A percentile compares a stretch with the other conserved stretches of the same genome.
Conservation (phyloP, 2,113 vertebrate species). For the Dasyurus viverrinus region DNA sequence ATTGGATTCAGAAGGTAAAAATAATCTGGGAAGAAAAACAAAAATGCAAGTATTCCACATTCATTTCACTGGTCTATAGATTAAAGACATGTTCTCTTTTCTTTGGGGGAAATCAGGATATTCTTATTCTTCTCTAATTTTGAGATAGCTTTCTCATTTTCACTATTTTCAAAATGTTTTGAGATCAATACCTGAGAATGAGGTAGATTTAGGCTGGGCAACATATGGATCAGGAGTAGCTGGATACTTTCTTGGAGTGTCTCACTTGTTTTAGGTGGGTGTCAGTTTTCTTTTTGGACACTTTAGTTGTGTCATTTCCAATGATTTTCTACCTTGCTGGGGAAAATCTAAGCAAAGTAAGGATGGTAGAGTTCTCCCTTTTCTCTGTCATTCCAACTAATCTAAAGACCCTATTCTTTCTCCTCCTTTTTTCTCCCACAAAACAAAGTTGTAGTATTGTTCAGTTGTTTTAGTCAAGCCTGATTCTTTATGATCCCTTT, state of each 20-base stretch:
- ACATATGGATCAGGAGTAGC: not conserved
- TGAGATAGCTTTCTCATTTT: not conserved
- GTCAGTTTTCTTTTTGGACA: not conserved
- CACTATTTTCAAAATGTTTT: not conserved
- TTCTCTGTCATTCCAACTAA: not conserved
- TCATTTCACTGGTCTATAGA: not conserved
- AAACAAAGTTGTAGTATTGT: not conserved
- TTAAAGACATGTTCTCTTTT: too few species aligned
- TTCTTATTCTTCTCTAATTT: not conserved
- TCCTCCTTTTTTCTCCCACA: not conserved
- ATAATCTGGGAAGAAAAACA: too few species aligned
- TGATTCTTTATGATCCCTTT: too few species aligned
- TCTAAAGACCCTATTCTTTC: not conserved
- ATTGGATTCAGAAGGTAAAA: too few species aligned
- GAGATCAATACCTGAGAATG: not conserved
- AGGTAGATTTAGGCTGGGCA: not conserved
- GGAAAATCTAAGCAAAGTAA: not conserved
- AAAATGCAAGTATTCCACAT: too few species aligned
- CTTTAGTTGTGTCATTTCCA: not conserved
- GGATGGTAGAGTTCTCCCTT: not conserved
- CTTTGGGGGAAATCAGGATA: too few species aligned
- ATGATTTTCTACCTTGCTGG: not conserved
- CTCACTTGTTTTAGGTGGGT: not conserved
- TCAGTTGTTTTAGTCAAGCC: too few species aligned
- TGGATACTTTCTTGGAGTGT: not conserved